Evolutionary conservation across 2,888 invertebrate genomes (phyloP).

Genomic region (Lithophane socia): DNA sequence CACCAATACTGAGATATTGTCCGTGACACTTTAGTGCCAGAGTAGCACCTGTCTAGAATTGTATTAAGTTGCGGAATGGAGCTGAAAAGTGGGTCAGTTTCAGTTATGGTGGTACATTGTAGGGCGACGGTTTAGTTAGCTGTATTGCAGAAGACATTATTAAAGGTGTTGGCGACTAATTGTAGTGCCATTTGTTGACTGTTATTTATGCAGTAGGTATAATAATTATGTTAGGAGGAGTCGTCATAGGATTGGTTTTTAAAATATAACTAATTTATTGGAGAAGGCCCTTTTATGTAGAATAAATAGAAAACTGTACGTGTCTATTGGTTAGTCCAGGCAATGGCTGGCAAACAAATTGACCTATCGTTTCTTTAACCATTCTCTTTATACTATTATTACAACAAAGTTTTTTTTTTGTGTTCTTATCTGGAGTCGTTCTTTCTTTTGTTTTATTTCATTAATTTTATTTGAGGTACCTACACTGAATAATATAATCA

Average conservation of each 20-base stretch:
- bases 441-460: too few species aligned
- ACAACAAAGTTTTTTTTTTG: not conserved
- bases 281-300: not conserved
- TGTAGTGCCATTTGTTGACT: not conserved
- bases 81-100: constrained; percentile 38
- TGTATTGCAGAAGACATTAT: not conserved
- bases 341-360: not conserved
- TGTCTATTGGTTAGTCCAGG: not conserved
- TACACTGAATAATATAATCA: too few species aligned
- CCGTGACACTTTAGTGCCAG: constrained; percentile 36
- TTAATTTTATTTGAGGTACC: too few species aligned
- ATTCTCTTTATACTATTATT: not conserved
- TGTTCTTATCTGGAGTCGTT: not conserved
- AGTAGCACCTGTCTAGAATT: constrained; percentile 56
- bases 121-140: constrained; percentile 3
- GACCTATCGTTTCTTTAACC: not conserved
- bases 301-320: too few species aligned
- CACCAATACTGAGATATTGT: constrained; percentile 43
- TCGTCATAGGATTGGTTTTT: not conserved
- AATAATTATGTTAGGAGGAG: not conserved
- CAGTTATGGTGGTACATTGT: constrained; percentile 43
- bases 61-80: constrained; percentile 46
- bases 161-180: not conserved
- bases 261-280: too few species aligned
- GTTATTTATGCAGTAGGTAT: not conserved